A percentile compares a stretch with the other conserved stretches of the same genome.
These are phyloP conservation scores for Megathymus violae DNA, from an alignment of 1,140 invertebrate genomes.

Conservation along the genomic window DNA sequence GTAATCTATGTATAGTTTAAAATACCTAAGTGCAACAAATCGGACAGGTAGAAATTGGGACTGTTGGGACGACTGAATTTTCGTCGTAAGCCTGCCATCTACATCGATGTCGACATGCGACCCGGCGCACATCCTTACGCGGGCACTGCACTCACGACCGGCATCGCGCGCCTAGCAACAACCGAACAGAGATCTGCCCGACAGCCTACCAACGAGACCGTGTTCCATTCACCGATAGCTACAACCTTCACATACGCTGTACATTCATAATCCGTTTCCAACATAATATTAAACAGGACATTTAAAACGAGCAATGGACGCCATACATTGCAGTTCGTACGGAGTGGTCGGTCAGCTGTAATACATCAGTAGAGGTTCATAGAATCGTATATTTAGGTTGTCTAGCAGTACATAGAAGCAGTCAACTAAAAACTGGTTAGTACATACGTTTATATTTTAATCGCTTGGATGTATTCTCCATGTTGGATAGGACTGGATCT, in stretches of 20 bases:
- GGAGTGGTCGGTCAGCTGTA: constrained; percentile 4
- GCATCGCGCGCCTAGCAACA: constrained; percentile 70
- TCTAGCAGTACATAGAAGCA: constrained; percentile 52
- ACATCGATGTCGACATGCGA: constrained; percentile 36
- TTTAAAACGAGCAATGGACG: constrained; percentile 30
- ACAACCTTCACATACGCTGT: constrained; percentile 2
- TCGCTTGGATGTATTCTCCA: constrained; percentile 60
- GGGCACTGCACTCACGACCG: constrained; percentile 65
- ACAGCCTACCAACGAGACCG: constrained; percentile 39
- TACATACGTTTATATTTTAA: constrained; percentile 60
- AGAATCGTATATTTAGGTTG: constrained; percentile 70
- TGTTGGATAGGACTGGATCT: constrained; percentile 54
- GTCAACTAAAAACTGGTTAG: constrained; percentile 63
- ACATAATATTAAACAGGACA: not conserved
- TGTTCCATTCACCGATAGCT: constrained; percentile 44
- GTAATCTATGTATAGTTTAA: too few relatives aligned
- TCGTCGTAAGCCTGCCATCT: not conserved
- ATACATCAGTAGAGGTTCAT: constrained; percentile 50
- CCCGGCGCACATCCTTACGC: constrained; percentile 48
- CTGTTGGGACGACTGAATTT: too few relatives aligned
- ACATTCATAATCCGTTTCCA: constrained; percentile 24
- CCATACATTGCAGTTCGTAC: too few relatives aligned
- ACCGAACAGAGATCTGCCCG: constrained; percentile 70
- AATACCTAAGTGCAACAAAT: too few relatives aligned
- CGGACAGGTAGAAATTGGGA: too few relatives aligned